Conservation (phyloP, 2,888 invertebrate genomes). For the Macaria liturata region DNA sequence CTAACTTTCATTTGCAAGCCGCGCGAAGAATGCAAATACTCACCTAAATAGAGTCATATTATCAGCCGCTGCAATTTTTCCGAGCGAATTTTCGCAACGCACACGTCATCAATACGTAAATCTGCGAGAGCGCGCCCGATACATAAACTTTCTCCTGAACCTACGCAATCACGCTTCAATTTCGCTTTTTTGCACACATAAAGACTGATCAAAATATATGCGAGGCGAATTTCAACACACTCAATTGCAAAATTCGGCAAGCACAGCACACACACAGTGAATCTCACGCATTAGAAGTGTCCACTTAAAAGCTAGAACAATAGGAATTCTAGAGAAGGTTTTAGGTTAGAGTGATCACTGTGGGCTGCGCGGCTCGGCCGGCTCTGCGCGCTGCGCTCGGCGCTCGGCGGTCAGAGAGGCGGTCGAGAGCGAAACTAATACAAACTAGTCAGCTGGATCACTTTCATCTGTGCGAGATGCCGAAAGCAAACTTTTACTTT, state of each 20-base stretch:
- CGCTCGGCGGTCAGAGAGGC: slow-evolving; percentile 30
- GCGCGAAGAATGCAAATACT: slow-evolving; percentile 35
- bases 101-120: slow-evolving; percentile 59
- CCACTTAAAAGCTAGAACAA: slow-evolving; percentile 13
- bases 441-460: slow-evolving; percentile 65
- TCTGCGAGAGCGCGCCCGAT: slow-evolving; percentile 50
- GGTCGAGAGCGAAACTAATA: slow-evolving; percentile 75
- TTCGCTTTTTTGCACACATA: slow-evolving; percentile 63
- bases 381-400: slow-evolving; percentile 28
- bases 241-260: slow-evolving; percentile 20
- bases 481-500: slow-evolving; percentile 80
- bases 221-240: slow-evolving; percentile 23
- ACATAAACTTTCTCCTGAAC: slow-evolving; percentile 63
- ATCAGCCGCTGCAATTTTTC: slow-evolving; percentile 43
- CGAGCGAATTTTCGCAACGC: slow-evolving; percentile 56
- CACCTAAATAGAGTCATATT: slow-evolving; percentile 43
- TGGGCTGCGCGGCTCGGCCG: slow-evolving; percentile 30
- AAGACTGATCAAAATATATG: slow-evolving; percentile 25
- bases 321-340: slow-evolving; percentile 23
- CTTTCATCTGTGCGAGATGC: slow-evolving; percentile 74
- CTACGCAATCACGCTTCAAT: slow-evolving; percentile 62
- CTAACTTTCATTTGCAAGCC: slow-evolving; percentile 31
- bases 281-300: slow-evolving; percentile 7
- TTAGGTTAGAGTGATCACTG: slow-evolving; percentile 33
- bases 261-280: slow-evolving; percentile 11